Base-by-base conservation (phyloP, 2,113 vertebrate species). In the Apus apus region DNA sequence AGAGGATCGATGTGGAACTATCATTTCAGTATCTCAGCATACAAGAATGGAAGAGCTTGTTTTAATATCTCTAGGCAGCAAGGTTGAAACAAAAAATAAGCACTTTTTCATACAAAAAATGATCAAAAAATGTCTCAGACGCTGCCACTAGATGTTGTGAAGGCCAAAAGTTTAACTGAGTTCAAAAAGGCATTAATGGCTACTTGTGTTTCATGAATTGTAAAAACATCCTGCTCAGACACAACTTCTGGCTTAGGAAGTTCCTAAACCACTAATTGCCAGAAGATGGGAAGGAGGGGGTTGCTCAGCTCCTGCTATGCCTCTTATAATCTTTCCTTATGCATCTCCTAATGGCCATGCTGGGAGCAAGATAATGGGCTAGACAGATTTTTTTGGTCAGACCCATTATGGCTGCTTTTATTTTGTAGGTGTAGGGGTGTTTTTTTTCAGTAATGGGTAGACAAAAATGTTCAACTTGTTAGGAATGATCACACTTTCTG, bases 191-290 rank as follows among this genome's bases (percentile, higher is more conserved):
- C 34, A 84, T 89, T 96, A 87, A 92, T 94, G 91, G 75, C 48
- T 81, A 43, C 86, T 94, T 89, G 71, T 87, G 79, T 92, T 95
- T 94, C 68, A 92, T 74, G 83, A 71, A 56, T 45, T 89, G 83
- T 81, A 8, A 92, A 94, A 94, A 84, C 93, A 95, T 96, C 68
- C 90, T 90, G 30, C 53, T 84, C 32, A 75, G 86, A 53, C 12
- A 67, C 89, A 80, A 36, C 34, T 89, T 82, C 79, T 95, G 74
- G 62, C 36, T 81, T 78, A 88, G 83, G 89, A 96, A 95, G 76
- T 96, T 90, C 83, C 86, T 77, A 84, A 94, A 74, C 92, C 90
- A 40, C 96, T 97, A 96, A 97, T 97, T 96, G 94, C 72, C 53
- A 81, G 79, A 84, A 87, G 83, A 95, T 84, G 68, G 91, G 61